A percentile compares a stretch with the other conserved stretches of the same genome.
phyloP scores from a whole-genome alignment of 2,888 invertebrate species.

The Nemurella pictetii region DNA sequence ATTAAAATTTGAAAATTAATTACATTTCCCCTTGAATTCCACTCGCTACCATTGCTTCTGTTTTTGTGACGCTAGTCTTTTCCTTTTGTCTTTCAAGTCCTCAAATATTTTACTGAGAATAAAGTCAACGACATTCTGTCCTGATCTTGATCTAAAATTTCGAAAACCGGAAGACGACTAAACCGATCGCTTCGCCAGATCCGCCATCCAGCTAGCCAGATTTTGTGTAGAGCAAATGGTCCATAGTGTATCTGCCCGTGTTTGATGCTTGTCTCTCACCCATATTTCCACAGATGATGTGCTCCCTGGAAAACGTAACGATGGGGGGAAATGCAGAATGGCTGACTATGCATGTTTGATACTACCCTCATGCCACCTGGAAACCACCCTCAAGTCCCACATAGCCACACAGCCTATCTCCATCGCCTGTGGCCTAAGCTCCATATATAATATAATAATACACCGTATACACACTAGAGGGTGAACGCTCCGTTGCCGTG shows the following conservation, averaged over 20 bases:
- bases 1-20: no score
- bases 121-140: no score
- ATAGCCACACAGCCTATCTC: neutral
- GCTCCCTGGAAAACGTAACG: neutral
- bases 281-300: neutral
- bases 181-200: neutral
- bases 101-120: no score
- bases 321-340: neutral
- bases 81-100: no score
- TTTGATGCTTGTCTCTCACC: neutral
- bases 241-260: no score
- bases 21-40: no score
- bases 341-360: constrained; percentile 11
- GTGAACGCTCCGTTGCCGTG: no score
- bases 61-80: no score
- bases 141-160: no score
- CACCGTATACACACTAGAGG: neutral
- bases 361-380: neutral
- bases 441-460: neutral
- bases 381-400: neutral
- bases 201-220: neutral
- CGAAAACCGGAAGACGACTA: neutral
- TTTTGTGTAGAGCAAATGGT: neutral
- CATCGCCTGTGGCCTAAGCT: no score
- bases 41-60: no score